Evolutionary conservation across 2,797 vertebrate genomes (phyloP), one percentile per base, ranked within the genome.

Genomic region (Basileuterus tristriatus): DNA sequence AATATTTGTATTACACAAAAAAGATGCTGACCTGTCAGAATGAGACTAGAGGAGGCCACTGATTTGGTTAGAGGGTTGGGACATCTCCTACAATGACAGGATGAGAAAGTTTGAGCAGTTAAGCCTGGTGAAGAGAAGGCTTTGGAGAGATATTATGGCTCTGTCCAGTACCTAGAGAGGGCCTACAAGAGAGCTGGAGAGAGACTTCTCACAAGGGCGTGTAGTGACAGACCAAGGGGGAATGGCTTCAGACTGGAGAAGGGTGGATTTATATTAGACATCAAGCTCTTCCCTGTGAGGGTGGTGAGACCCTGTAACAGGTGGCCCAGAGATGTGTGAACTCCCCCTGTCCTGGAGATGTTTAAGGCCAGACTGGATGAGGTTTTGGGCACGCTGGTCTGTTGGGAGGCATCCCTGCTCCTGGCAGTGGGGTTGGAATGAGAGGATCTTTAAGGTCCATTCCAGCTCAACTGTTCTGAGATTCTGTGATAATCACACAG

Each of bases 41-140:
- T 0, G 3, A 58, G 43, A 50, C 6, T 44, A 70, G n/a, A 50
- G 37, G 20, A 44, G 24, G 29, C 24, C 29, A 13, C 21, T 64
- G 16, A 39, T 55, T 37, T 69, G 37, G 13, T 50, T 10, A 11
- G 23, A 56, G 49, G 23, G 4, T 43, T 75, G 16, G 49, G 29
- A 24, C 36, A 4, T 68, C 36, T 81, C 18, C 39, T 47, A 1
- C 0, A 0, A 16, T 16, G 53, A 53, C 30, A 49, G 15, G 27
- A 10, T 55, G 26, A 55, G 55, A 43, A 37, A 59, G 5, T 50
- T 56, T n/a, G 17, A 30, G 13, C 17, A 43, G 20, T 37, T 56
- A 9, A 63, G 11, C 36, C 23, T 69, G 23, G 22, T 16, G 34
- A 60, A 41, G 27, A 24, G 62, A 47, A 44, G 20, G n/a, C 36